phyloP scores from a whole-genome alignment of 2,888 invertebrate species.

The Drepana falcataria region DNA sequence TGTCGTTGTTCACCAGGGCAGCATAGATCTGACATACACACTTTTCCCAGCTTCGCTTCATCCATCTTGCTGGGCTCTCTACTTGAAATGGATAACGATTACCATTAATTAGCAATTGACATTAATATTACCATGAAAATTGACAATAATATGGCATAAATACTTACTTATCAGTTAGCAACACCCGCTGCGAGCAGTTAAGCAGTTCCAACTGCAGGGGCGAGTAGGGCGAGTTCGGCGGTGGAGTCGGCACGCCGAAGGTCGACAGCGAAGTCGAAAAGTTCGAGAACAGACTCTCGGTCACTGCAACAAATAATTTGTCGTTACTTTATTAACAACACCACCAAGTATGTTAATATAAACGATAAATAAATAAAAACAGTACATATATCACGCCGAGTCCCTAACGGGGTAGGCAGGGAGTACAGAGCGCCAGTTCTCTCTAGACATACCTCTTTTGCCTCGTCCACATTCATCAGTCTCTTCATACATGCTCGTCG shows the following conservation, averaged over 20 bases:
- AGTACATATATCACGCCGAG: too few relatives aligned
- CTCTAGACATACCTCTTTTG: too few relatives aligned
- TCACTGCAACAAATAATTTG: conserved; percentile 64
- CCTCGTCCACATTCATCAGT: too few relatives aligned
- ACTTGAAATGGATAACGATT: too few relatives aligned
- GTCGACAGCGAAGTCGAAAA: conserved; percentile 78
- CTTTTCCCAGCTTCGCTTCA: conserved; percentile 58
- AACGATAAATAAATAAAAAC: too few relatives aligned
- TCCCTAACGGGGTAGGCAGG: too few relatives aligned
- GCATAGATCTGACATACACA: conserved; percentile 64
- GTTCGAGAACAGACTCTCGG: conserved; percentile 81
- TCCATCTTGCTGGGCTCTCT: conserved; percentile 66
- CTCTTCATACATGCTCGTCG: too few relatives aligned
- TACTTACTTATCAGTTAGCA: conserved; percentile 68
- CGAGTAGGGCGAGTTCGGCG: conserved; percentile 83
- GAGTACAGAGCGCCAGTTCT: too few relatives aligned
- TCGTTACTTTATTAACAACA: neutral
- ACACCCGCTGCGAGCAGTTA: conserved; percentile 72
- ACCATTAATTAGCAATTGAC: too few relatives aligned
- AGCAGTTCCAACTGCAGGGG: conserved; percentile 83
- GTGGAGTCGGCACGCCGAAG: conserved; percentile 84
- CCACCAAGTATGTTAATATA: too few relatives aligned
- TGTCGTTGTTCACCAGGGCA: conserved; percentile 61
- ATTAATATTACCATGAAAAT: too few relatives aligned
- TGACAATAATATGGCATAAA: too few relatives aligned